These are phyloP conservation scores for Phaethornis superciliosus DNA, from an alignment of 2,113 vertebrate species.

Conservation along the genomic window DNA sequence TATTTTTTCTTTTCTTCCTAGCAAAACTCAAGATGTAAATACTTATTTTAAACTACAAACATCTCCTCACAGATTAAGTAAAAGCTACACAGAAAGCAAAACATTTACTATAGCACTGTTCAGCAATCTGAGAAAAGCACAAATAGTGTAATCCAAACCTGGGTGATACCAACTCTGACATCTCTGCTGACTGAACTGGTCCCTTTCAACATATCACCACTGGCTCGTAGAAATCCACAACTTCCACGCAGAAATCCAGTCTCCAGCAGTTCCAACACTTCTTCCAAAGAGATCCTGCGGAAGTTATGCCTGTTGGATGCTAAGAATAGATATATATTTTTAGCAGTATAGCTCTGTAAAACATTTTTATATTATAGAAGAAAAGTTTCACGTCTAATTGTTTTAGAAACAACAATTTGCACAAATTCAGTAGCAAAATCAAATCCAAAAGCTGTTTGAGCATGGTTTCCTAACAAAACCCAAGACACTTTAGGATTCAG, in stretches of 20 bases:
- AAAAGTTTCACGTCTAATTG: background rate
- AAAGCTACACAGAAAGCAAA: background rate
- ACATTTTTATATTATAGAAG: background rate
- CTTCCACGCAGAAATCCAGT: conserved; percentile 90
- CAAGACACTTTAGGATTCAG: background rate
- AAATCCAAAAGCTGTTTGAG: background rate
- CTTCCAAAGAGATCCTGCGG: conserved; percentile 82
- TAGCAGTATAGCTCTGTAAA: background rate
- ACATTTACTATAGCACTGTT: background rate
- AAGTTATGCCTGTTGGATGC: conserved; percentile 72
- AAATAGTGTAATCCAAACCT: conserved; percentile 77
- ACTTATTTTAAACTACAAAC: background rate
- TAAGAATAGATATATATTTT: background rate
- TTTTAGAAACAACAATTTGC: background rate
- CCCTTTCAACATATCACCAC: conserved; percentile 93
- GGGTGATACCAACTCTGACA: conserved; percentile 90
- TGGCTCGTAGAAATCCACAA: conserved; percentile 88
- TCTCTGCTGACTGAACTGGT: conserved; percentile 87
- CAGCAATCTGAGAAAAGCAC: background rate
- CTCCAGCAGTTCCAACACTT: conserved; percentile 87
- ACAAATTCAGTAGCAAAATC: background rate
- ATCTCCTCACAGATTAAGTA: background rate
- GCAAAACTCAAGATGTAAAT: background rate
- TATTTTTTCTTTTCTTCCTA: background rate
- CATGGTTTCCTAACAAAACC: background rate